Base-by-base conservation (phyloP, 2,888 invertebrate genomes). In the Athalia rosae region DNA sequence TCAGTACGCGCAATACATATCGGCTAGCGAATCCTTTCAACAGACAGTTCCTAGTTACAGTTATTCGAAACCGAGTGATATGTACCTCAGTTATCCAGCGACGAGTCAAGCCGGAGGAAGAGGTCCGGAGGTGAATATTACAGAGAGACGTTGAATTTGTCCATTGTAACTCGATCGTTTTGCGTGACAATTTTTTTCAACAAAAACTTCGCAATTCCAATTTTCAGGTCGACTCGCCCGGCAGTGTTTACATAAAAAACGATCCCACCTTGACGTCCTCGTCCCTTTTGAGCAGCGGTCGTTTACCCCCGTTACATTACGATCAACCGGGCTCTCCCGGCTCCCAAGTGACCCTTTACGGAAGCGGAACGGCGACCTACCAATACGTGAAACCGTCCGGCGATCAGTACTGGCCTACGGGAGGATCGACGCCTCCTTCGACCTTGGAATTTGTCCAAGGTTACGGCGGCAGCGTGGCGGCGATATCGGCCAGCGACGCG, bases 221-320 rank as follows among this genome's bases (percentile, higher is more conserved):
- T 3, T 8, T 4, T 13, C 77, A 89, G 87, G 83, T 88, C 41
- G 89, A 89, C 61, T 84, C 87, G 0, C 92, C 93, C 0, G 91
- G 91, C 3, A 91, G 92, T 83, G 91, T 93, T 78, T 90, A 93
- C 85, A 93, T 93, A 87, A 93, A 93, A 81, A 91, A 91, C 79
- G 94, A 94, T 87, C 94, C 94, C n/a, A 94, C 94, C 66, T 90
- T 94, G 71, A 92, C 93, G 0, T 93, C 94, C 0, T 92, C 94
- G 0, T 92, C 92, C n/a, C 90, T 93, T 81, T 87, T 92, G 80
- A 89, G 89, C 64, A 87, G 89, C 28, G 84, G 84, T 73, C 90
- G 91, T 62, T 87, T 88, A 4, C 92, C 92, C 74, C 91, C 91
- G 58, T 91, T 92, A 3, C 89, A 89, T 3, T 93, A 92, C 85